Evolutionary conservation across 35 echinoderm and acorn worm genomes (phyloP).

Genomic region (Lytechinus pictus): DNA sequence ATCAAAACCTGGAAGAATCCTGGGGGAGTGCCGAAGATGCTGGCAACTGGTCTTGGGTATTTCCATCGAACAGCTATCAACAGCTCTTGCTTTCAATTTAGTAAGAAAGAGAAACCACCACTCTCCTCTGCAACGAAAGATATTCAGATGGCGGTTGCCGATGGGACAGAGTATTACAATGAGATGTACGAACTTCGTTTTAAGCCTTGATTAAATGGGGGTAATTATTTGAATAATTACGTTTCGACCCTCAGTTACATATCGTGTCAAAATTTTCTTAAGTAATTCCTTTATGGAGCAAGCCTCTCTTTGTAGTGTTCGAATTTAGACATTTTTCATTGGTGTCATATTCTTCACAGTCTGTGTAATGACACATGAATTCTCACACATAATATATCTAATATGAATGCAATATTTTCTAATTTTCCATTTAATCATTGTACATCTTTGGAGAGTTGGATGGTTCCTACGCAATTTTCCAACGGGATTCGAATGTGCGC

Average conservation of each 20-base stretch:
- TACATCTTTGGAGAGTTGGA: no score
- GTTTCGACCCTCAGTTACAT: neutral
- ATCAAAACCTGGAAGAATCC: slow-evolving; percentile 33
- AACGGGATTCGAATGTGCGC: no score
- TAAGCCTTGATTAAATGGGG: neutral
- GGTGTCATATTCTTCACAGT: no score
- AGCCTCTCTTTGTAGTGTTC: no score
- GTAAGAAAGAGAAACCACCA: neutral
- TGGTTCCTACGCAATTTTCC: no score
- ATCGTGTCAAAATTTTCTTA: neutral
- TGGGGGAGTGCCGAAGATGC: slow-evolving; percentile 1
- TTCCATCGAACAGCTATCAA: slow-evolving; percentile 17
- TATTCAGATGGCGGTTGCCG: neutral
- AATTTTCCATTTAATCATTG: no score
- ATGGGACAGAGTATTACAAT: slow-evolving; percentile 19
- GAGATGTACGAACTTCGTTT: slow-evolving; percentile 19
- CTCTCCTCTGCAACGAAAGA: neutral
- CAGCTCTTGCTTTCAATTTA: slow-evolving; percentile 21
- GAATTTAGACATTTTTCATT: no score
- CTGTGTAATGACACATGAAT: no score
- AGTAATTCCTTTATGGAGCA: no score
- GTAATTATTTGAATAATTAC: no score
- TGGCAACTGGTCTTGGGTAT: slow-evolving; percentile 17
- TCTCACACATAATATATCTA: no score
- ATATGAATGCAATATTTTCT: no score